Evolutionary conservation across 2,113 vertebrate species (phyloP).

Genomic region (Tachycineta bicolor): DNA sequence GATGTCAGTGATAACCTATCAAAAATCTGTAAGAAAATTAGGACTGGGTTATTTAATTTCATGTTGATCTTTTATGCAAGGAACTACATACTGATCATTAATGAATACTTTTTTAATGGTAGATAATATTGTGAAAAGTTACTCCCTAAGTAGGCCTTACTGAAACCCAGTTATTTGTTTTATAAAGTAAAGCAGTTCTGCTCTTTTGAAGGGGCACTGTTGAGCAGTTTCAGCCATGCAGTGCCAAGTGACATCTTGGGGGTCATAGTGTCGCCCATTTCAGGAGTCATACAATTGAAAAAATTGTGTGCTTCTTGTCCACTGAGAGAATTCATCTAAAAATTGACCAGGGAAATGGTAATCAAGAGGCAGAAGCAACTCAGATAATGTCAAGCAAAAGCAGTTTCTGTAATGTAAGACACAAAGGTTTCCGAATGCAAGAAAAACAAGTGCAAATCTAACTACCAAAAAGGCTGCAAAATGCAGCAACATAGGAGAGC

Average conservation of each 20-base stretch:
- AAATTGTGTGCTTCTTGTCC: not conserved
- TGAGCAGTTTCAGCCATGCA: not conserved
- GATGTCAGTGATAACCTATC: not conserved
- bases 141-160: not conserved
- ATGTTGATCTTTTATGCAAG: not conserved
- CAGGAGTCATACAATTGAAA: not conserved
- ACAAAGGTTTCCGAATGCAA: not conserved
- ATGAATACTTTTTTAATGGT: not conserved
- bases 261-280: not conserved
- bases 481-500: fast-evolving
- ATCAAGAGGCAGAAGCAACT: not conserved
- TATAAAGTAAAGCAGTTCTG: not conserved
- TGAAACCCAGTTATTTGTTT: not conserved
- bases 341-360: not conserved
- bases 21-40: not conserved
- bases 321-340: not conserved
- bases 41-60: not conserved
- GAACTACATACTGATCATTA: not conserved
- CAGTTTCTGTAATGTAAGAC: not conserved
- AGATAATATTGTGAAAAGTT: not conserved
- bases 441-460: not conserved
- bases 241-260: not conserved
- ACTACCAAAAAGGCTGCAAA: not conserved
- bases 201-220: not conserved
- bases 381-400: not conserved